Percentiles rank a stretch among this genome's conserved stretches.
phyloP scores from a whole-genome alignment of 2,797 vertebrate species.

The Notamacropus eugenii region DNA sequence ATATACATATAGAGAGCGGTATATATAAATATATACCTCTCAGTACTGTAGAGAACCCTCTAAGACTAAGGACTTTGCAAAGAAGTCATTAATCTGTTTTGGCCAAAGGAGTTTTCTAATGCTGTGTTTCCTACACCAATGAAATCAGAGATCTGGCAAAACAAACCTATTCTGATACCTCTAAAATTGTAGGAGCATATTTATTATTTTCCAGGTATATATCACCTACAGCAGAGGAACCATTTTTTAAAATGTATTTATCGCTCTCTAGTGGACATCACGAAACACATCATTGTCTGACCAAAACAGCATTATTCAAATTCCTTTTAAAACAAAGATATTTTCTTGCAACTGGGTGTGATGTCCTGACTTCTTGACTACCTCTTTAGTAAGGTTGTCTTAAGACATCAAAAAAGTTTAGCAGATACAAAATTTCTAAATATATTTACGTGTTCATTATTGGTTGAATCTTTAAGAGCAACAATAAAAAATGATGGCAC shows the following conservation, averaged over 20 bases:
- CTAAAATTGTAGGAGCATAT: constrained; percentile 25
- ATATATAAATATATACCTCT: not conserved
- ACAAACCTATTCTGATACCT: not conserved
- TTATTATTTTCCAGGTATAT: constrained; percentile 7
- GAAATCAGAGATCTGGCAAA: not conserved
- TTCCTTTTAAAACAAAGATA: constrained; percentile 19
- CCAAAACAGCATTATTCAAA: not conserved
- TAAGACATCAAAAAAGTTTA: constrained; percentile 7
- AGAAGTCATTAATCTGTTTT: not conserved
- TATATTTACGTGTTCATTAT: constrained; percentile 3
- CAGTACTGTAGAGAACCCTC: not conserved
- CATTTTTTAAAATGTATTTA: constrained; percentile 44
- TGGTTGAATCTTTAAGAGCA: constrained; percentile 25
- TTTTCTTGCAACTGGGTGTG: constrained; percentile 8
- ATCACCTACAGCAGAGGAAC: not conserved
- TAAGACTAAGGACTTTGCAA: not conserved
- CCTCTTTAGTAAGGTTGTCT: constrained; percentile 26
- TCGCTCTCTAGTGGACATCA: constrained; percentile 66
- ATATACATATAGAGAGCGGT: too few species aligned
- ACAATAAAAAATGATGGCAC: not conserved
- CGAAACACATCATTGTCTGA: not conserved
- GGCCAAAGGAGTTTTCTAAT: not conserved
- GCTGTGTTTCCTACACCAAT: not conserved
- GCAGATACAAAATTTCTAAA: constrained; percentile 39
- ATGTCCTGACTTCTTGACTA: not conserved